Conservation (phyloP, 2,113 vertebrate species). For the Pithys albifrons region DNA sequence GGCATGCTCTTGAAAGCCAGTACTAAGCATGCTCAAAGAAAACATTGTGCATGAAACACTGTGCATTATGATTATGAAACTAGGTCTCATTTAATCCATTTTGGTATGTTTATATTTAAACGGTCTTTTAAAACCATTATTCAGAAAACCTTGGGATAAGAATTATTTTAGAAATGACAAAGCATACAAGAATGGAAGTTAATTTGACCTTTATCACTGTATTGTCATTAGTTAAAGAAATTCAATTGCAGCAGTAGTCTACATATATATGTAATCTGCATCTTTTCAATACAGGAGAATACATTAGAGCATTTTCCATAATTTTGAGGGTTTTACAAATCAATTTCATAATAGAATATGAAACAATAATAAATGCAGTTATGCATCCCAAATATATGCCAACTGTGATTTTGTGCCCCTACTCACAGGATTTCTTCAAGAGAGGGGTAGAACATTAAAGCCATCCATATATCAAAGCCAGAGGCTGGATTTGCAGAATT, state of each 20-base stretch:
- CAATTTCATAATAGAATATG: neutral
- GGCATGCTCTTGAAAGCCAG: conserved; percentile 18
- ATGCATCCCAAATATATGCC: neutral
- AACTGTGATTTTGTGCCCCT: neutral
- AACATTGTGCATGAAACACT: conserved; percentile 13
- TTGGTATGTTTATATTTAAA: conserved; percentile 68
- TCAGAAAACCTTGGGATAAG: conserved; percentile 36
- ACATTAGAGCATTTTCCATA: neutral
- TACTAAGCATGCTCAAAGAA: conserved; percentile 8
- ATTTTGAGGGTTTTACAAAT: conserved; percentile 15
- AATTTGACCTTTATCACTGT: conserved; percentile 53
- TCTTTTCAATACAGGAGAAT: conserved; percentile 39
- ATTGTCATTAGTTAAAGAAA: conserved; percentile 39
- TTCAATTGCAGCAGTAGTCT: neutral
- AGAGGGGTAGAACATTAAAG: neutral
- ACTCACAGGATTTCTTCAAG: neutral
- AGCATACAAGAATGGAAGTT: conserved; percentile 10
- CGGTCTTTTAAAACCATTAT: conserved; percentile 49
- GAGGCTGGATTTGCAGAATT: neutral
- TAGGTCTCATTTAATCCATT: conserved; percentile 63
- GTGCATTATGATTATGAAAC: conserved; percentile 69
- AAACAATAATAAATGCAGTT: neutral
- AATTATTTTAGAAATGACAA: conserved; percentile 50
- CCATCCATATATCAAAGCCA: neutral
- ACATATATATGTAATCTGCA: conserved; percentile 14